Evolutionary conservation across 2,113 vertebrate species (phyloP).

Genomic region (Rallus limicola): DNA sequence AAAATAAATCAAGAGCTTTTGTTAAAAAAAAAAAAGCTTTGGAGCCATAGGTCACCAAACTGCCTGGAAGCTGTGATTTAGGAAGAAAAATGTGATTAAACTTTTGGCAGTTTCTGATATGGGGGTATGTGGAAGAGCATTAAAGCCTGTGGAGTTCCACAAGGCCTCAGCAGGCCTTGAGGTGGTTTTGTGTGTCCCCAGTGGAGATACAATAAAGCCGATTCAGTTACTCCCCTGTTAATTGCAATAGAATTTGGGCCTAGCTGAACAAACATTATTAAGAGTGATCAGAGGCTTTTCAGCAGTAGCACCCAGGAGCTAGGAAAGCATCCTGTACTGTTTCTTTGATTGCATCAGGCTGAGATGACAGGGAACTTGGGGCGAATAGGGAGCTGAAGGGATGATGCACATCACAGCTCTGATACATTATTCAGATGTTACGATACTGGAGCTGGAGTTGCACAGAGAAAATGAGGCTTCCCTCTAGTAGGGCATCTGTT

Average conservation of each 20-base stretch:
- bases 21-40: background rate
- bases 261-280: background rate
- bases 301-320: background rate
- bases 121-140: background rate
- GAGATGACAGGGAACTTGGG: background rate
- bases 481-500: background rate
- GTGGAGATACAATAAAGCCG: background rate
- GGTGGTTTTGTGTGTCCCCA: background rate
- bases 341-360: background rate
- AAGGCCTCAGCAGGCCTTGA: background rate
- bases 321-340: background rate
- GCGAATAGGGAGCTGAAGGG: background rate
- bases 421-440: background rate
- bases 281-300: background rate
- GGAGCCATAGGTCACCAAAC: background rate
- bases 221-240: background rate
- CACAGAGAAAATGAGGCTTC: background rate
- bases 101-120: background rate
- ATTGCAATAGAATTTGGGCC: background rate
- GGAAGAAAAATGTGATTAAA: background rate
- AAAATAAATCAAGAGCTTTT: background rate
- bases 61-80: background rate
- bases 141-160: background rate
- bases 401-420: background rate
- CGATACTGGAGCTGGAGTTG: accelerated